Evolutionary conservation across 1,140 invertebrate genomes (phyloP).

Genomic region (Cotesia typhae): DNA sequence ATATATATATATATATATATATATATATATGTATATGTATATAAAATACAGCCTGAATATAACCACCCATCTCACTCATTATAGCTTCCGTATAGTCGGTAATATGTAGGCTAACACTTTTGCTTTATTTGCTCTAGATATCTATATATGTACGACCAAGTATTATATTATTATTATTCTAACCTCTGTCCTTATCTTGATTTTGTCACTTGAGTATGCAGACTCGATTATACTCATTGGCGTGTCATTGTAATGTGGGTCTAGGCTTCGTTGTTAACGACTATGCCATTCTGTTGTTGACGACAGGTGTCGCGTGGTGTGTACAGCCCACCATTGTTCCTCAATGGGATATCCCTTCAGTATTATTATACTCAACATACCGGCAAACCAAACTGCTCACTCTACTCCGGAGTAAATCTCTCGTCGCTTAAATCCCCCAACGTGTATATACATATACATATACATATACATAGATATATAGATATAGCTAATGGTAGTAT

Average conservation of each 20-base stretch:
- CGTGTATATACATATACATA: not conserved
- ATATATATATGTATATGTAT: no score
- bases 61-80: not conserved
- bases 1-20: no score
- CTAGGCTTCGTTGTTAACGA: slow-evolving; percentile 45
- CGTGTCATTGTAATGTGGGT: slow-evolving; percentile 57
- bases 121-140: not conserved
- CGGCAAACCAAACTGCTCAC: no score
- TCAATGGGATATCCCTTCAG: slow-evolving; percentile 49
- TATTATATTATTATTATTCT: no score
- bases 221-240: slow-evolving; percentile 37
- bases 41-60: slow-evolving; percentile 1
- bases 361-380: no score
- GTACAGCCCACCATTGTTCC: slow-evolving; percentile 51
- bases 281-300: slow-evolving; percentile 19
- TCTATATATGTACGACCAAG: not conserved
- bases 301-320: slow-evolving; percentile 51
- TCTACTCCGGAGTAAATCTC: not conserved
- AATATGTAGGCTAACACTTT: slow-evolving; percentile 10
- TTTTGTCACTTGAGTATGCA: not conserved
- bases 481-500: no score
- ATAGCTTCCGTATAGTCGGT: slow-evolving; percentile 9
- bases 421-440: slow-evolving; percentile 2
- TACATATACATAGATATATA: no score
- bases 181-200: no score